phyloP scores from a whole-genome alignment of 2,113 vertebrate species.

The Pachypanchax playfairii region DNA sequence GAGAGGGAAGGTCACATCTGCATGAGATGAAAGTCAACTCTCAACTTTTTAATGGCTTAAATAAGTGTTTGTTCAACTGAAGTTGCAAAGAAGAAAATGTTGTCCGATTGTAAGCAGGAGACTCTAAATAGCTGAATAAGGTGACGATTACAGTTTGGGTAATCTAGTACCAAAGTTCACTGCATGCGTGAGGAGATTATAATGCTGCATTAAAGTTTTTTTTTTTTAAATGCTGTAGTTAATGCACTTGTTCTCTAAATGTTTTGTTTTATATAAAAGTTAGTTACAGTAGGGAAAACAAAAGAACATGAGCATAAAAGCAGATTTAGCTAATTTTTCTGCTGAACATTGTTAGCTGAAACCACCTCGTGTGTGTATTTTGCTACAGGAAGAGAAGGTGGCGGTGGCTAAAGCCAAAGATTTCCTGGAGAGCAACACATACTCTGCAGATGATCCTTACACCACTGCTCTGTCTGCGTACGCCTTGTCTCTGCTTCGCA shows the following conservation, averaged over 20 bases:
- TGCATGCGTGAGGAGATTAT: not conserved
- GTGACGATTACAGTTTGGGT: not conserved
- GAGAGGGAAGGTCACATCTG: slow-evolving; percentile 69
- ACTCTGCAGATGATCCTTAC: slow-evolving; percentile 89
- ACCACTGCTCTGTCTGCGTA: slow-evolving; percentile 87
- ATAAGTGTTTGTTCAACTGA: slow-evolving; percentile 54
- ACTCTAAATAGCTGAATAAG: not conserved
- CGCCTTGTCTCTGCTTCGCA: slow-evolving; percentile 85
- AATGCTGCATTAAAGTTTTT: too few species aligned
- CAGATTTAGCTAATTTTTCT: not conserved
- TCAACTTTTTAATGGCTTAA: slow-evolving; percentile 46
- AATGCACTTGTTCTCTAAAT: too few species aligned
- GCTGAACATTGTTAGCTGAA: not conserved
- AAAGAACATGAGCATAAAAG: too few species aligned
- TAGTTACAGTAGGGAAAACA: too few species aligned
- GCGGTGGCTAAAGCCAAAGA: slow-evolving; percentile 86
- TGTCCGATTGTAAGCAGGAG: slow-evolving; percentile 18
- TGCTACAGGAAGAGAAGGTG: slow-evolving; percentile 83
- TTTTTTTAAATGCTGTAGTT: too few species aligned
- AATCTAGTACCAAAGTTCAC: not conserved
- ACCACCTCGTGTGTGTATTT: slow-evolving; percentile 12
- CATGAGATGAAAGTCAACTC: slow-evolving; percentile 68
- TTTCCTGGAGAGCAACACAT: slow-evolving; percentile 87
- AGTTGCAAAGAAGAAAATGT: slow-evolving; percentile 14
- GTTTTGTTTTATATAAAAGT: too few species aligned